Evolutionary conservation across 37 sponge, comb jelly and placozoan species (phyloP).

Genomic region (Haliclona indistincta): DNA sequence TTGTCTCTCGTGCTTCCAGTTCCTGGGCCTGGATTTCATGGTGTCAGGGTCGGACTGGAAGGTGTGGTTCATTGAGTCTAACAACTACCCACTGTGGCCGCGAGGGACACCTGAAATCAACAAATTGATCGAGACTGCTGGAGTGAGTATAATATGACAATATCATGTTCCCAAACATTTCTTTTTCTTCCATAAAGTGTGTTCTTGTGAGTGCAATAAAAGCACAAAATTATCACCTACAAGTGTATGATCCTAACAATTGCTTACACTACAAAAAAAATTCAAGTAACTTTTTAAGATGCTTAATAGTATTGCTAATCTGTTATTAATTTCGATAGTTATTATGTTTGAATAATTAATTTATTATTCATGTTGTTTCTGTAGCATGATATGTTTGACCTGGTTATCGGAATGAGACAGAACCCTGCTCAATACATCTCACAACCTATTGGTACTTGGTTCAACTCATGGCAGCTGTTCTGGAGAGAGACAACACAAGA

Average conservation of each 20-base stretch:
- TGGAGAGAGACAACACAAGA: slow-evolving; percentile 60
- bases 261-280: no score
- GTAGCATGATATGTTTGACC: slow-evolving; percentile 77
- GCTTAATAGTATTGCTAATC: no score
- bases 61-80: slow-evolving; percentile 83
- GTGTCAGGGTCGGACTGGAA: slow-evolving; percentile 57
- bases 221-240: no score
- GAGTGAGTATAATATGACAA: slow-evolving; percentile 42
- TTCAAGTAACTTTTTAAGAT: no score
- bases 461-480: slow-evolving; percentile 60
- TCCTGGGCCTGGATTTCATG: slow-evolving; percentile 84
- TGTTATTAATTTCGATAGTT: no score
- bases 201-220: no score
- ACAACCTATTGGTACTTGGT: slow-evolving; percentile 37
- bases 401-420: slow-evolving; percentile 44
- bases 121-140: slow-evolving; percentile 33
- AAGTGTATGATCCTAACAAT: no score
- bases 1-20: slow-evolving; percentile 66
- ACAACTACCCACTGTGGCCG: slow-evolving; percentile 92
- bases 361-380: not conserved
- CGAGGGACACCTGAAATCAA: slow-evolving; percentile 38
- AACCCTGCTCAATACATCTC: slow-evolving; percentile 25
- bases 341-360: no score
- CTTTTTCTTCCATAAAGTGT: no score
- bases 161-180: no score